These are phyloP conservation scores for Epizoanthus rinbou DNA, from an alignment of 92 coral and sea anemone species.

Conservation along the genomic window DNA sequence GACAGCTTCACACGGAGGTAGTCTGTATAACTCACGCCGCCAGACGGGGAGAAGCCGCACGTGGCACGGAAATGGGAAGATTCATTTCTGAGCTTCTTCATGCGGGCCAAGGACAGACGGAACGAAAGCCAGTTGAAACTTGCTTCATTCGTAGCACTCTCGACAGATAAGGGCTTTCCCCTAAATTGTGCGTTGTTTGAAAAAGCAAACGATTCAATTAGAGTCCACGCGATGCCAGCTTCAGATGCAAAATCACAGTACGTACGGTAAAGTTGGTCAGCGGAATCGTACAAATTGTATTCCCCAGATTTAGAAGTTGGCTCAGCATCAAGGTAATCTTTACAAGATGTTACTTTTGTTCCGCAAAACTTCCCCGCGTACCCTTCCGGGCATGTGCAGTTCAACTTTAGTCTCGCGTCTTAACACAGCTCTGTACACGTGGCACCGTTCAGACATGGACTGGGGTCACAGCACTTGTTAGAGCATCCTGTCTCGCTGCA, in stretches of 20 bases:
- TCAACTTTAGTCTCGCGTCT: background rate
- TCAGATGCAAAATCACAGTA: background rate
- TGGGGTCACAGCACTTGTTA: constrained; percentile 23
- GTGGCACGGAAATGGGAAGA: constrained; percentile 44
- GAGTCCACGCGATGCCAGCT: constrained; percentile 8
- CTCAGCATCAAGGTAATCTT: constrained; percentile 2
- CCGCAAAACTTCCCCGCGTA: constrained; percentile 31
- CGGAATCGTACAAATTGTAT: background rate
- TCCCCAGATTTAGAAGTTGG: constrained; percentile 19
- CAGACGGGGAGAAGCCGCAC: constrained; percentile 1
- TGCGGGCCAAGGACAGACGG: constrained; percentile 35
- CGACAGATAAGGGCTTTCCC: background rate
- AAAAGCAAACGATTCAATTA: too few relatives aligned
- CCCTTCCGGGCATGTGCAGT: constrained; percentile 33
- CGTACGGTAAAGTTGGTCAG: background rate
- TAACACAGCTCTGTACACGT: background rate
- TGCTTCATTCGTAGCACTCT: background rate
- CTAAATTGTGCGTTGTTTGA: constrained; percentile 17
- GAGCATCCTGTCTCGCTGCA: too few relatives aligned
- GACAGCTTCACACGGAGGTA: constrained; percentile 23
- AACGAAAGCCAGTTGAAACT: constrained; percentile 7
- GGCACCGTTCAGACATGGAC: constrained; percentile 40
- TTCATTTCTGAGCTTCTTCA: background rate
- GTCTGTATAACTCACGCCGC: constrained; percentile 18
- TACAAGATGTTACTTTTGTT: background rate